A percentile compares a stretch with the other conserved stretches of the same genome.
phyloP scores from a whole-genome alignment of 2,888 invertebrate species.

The Dysmachus trigonus region DNA sequence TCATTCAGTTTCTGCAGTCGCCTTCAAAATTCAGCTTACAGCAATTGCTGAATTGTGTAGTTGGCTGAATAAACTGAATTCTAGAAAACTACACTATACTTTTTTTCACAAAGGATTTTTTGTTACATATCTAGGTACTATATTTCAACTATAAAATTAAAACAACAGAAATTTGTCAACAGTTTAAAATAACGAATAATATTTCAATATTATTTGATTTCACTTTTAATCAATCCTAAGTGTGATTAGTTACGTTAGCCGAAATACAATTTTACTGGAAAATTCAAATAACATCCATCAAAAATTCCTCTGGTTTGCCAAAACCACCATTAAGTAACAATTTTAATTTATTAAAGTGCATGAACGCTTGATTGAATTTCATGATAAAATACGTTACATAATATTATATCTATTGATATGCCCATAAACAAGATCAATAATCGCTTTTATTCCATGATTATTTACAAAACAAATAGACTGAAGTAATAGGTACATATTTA shows the following conservation, averaged over 20 bases:
- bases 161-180: no score
- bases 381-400: not conserved
- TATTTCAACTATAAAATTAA: no score
- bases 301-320: not conserved
- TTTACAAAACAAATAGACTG: not conserved
- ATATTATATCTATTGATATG: not conserved
- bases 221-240: not conserved
- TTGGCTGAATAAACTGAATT: no score
- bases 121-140: no score
- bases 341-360: not conserved
- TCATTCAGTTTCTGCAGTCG: no score
- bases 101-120: no score
- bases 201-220: not conserved
- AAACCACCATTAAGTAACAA: not conserved
- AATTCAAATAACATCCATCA: not conserved
- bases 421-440: not conserved
- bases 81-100: no score
- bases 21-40: no score
- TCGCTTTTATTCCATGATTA: not conserved
- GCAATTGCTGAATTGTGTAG: no score
- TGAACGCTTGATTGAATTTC: not conserved
- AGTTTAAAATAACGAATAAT: no score
- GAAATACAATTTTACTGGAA: not conserved
- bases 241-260: not conserved
- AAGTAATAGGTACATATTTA: not conserved